Percentiles rank a stretch among this genome's conserved stretches.
Conservation (phyloP, 2,113 vertebrate species). For the Phoxinus phoxinus region DNA sequence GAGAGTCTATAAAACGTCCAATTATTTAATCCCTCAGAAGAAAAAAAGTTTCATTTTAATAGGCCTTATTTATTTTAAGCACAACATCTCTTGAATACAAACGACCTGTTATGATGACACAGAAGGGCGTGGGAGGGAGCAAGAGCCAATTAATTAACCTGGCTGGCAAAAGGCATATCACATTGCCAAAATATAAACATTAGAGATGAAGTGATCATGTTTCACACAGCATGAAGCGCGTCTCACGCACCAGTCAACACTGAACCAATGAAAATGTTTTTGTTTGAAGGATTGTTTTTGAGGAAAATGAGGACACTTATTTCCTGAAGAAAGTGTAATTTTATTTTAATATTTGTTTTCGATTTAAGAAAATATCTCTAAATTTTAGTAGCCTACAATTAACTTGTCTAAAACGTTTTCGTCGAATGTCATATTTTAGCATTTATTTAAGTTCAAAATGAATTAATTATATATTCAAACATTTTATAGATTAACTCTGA, state of each 20-base stretch:
- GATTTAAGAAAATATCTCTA: background rate
- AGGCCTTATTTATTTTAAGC: background rate
- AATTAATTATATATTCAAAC: background rate
- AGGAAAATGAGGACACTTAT: too few relatives aligned
- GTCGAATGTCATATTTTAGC: background rate
- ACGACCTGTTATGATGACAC: background rate
- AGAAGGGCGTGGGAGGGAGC: background rate
- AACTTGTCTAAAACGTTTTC: background rate
- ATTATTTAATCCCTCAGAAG: background rate
- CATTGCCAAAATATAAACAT: constrained; percentile 18
- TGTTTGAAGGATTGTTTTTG: too few relatives aligned
- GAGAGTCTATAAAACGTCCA: background rate
- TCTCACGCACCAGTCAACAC: background rate
- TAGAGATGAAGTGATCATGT: background rate
- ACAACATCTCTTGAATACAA: constrained; percentile 5
- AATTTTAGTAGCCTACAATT: background rate
- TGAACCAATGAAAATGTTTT: background rate
- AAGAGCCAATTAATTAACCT: constrained; percentile 25
- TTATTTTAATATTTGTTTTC: background rate
- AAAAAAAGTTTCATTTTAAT: background rate
- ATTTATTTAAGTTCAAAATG: background rate
- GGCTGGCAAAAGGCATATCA: constrained; percentile 21
- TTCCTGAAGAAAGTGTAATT: background rate
- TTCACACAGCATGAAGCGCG: background rate
- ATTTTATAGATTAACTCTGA: background rate